Percentiles rank a stretch among this genome's conserved stretches.
Evolutionary conservation across 1,140 invertebrate genomes (phyloP).

Genomic region (Bombus superbus): DNA sequence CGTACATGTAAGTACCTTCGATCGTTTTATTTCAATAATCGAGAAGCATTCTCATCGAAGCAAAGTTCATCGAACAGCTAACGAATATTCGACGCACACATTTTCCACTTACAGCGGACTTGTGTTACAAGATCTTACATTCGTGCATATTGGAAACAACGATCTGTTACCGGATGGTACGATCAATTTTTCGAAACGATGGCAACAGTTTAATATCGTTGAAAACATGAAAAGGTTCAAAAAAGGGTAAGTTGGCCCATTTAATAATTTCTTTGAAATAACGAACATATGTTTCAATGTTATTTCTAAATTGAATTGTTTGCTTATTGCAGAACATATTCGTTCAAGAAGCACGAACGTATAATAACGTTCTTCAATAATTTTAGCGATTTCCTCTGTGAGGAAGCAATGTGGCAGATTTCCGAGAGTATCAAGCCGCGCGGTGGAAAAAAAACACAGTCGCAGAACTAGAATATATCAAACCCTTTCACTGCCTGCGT

Average conservation of each 20-base stretch:
- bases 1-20: constrained; percentile 93
- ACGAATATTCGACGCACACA: not conserved
- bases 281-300: constrained; percentile 5
- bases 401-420: constrained; percentile 99
- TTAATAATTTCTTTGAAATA: not conserved
- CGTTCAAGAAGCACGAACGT: constrained; percentile 95
- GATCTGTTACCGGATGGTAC: constrained; percentile 93
- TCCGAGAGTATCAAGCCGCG: constrained; percentile 98
- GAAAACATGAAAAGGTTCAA: constrained; percentile 99
- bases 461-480: constrained; percentile 74
- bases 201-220: constrained; percentile 99
- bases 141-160: constrained; percentile 98
- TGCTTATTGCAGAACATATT: constrained; percentile 87
- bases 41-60: not conserved
- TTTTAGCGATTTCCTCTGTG: constrained; percentile 96
- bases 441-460: constrained; percentile 85
- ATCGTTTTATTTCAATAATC: not conserved
- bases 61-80: not conserved
- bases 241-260: constrained; percentile 88
- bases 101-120: constrained; percentile 90
- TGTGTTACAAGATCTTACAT: constrained; percentile 99
- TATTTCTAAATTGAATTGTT: constrained; percentile 13
- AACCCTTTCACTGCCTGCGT: constrained; percentile 72
- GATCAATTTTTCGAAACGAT: constrained; percentile 98
- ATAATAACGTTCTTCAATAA: constrained; percentile 98